Conservation (phyloP, 2,888 invertebrate genomes). For the Lymantria dispar region DNA sequence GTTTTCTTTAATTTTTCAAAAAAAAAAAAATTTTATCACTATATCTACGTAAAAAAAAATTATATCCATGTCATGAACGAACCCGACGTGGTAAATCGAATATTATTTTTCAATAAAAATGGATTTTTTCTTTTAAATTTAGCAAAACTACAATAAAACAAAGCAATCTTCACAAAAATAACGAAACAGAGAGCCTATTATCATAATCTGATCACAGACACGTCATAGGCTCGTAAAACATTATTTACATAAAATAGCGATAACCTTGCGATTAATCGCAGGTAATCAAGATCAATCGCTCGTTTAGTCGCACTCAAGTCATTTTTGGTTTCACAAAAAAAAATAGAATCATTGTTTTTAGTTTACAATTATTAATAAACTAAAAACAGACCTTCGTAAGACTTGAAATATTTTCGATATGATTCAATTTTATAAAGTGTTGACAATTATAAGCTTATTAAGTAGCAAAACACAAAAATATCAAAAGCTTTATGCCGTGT, state of each 20-base stretch:
- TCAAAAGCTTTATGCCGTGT: too few relatives aligned
- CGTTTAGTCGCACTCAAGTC: conserved; percentile 5
- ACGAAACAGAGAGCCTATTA: neutral
- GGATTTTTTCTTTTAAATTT: too few relatives aligned
- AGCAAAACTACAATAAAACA: conserved; percentile 10
- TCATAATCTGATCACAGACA: neutral
- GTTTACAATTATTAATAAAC: conserved; percentile 27
- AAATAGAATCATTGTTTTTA: conserved; percentile 20
- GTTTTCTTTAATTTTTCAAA: too few relatives aligned
- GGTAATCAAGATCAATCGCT: conserved; percentile 4
- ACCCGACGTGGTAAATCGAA: too few relatives aligned
- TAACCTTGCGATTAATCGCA: conserved; percentile 14
- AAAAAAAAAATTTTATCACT: too few relatives aligned
- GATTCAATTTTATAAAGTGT: neutral
- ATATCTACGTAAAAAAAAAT: too few relatives aligned
- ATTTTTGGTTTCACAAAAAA: neutral
- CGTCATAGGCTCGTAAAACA: conserved; percentile 1
- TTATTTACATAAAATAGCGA: conserved; percentile 18
- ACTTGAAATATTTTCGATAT: neutral
- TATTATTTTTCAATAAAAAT: too few relatives aligned
- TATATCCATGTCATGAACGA: too few relatives aligned
- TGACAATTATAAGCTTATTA: neutral
- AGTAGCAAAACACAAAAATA: neutral
- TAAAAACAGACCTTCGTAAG: conserved; percentile 22
- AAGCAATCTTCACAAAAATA: neutral